Evolutionary conservation across 2,113 vertebrate genomes (phyloP), one percentile per base, ranked within the genome.

Genomic region (Lepus americanus): DNA sequence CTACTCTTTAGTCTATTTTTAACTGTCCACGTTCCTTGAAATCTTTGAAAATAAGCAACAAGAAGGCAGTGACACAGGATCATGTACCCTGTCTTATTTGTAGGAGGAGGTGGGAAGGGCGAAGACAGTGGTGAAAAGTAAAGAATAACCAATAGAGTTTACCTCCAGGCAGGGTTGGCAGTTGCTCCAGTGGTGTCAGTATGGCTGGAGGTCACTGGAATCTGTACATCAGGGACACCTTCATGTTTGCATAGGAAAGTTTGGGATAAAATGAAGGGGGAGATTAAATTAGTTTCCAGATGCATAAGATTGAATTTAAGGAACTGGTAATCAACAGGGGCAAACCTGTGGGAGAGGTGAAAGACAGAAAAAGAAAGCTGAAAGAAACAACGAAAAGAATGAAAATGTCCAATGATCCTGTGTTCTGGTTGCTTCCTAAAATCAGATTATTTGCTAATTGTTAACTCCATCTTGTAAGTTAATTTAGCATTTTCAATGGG

Each of bases 1-100:
- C 44, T 61, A 2, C 23, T 77, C 59, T 90, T 94, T 33, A 70
- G 33, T 86, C 55, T 85, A 23, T 59, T 93, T 31, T 89, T 90
- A 59, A 3, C 31, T 87, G 6, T 83, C 16, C 31, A 14, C 74
- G 92, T 49, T 93, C 44, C 55, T 87, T 92, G 49, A 39, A 1
- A 20, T 78, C 7, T 89, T 73, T 81, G 78, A 90, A 31, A 77
- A 81, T 8, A 23, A 80, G 2, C 16, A 67, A 51, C 90, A 66
- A 53, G 74, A 83, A 66, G 39, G 2, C 36, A n/a, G 5, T 73
- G 67, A 53, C 16, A n/a, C 10, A 44, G 3, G 5, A 86, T 13
- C 39, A 44, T 19, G 0, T 7, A 25, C 22, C 6, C 11, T 39
- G 1, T 55, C 87, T 87, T 16, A 29, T 74, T 25, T 76, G 6